These are phyloP conservation scores for Trogon melanurus DNA, from an alignment of 2,113 vertebrate species.

Conservation along the genomic window DNA sequence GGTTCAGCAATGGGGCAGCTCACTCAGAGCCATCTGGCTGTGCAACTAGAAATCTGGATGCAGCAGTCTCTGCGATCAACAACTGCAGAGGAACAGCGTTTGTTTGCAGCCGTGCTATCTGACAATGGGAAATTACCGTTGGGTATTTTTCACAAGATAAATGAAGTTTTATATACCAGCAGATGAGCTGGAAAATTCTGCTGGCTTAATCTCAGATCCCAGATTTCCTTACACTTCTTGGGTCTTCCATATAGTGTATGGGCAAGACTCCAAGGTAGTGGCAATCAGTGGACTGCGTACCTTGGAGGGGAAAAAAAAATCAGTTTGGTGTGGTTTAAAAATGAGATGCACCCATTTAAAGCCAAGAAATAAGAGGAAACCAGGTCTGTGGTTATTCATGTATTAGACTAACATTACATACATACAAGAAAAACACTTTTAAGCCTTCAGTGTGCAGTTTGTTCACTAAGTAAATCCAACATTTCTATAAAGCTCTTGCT, in stretches of 20 bases:
- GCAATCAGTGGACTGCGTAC: not conserved
- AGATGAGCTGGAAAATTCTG: not conserved
- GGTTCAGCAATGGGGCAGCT: not conserved
- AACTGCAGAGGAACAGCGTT: not conserved
- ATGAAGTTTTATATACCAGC: not conserved
- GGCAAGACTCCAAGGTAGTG: not conserved
- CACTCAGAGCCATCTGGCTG: not conserved
- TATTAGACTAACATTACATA: not conserved
- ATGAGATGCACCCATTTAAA: not conserved
- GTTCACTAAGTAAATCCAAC: not conserved
- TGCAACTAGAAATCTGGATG: not conserved
- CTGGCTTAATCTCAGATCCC: not conserved
- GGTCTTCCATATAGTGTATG: not conserved
- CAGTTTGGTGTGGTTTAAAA: not conserved
- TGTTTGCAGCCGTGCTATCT: not conserved
- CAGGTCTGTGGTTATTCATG: not conserved
- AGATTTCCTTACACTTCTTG: not conserved
- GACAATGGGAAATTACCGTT: not conserved
- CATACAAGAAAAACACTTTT: not conserved
- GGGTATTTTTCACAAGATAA: not conserved
- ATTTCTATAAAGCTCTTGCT: not conserved
- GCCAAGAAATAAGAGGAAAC: not conserved
- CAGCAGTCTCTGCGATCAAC: not conserved
- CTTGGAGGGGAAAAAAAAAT: not conserved
- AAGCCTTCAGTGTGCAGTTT: not conserved